Percentiles rank a stretch among this genome's conserved stretches.
phyloP scores from a whole-genome alignment of 2,888 invertebrate species.

The Caenorhabditis sinica region DNA sequence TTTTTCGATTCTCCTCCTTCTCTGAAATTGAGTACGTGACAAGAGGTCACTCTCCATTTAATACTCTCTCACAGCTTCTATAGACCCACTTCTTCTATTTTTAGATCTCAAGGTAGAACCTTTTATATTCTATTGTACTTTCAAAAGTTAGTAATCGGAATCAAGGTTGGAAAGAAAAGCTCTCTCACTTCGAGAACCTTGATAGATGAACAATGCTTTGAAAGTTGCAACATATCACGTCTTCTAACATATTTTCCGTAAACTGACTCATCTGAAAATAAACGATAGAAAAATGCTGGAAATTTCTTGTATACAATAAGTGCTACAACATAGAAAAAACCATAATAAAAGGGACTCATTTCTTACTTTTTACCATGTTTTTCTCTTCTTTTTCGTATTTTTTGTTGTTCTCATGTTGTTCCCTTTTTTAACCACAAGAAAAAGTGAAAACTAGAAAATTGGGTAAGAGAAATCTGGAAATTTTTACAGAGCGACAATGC shows the following conservation, averaged over 20 bases:
- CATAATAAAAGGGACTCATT: constrained; percentile 41
- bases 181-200: no score
- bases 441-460: constrained; percentile 22
- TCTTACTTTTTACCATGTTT: constrained; percentile 45
- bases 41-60: constrained; percentile 52
- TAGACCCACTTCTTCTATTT: neutral
- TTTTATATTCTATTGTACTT: neutral
- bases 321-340: neutral
- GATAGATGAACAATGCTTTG: no score
- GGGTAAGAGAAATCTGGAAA: constrained; percentile 36
- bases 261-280: constrained; percentile 21
- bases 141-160: neutral
- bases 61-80: constrained; percentile 12
- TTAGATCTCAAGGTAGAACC: constrained; percentile 1
- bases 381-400: constrained; percentile 17
- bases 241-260: constrained; percentile 13
- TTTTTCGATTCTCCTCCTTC: constrained; percentile 18
- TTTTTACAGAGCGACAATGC: constrained; percentile 45
- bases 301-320: constrained; percentile 23
- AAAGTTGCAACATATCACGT: neutral
- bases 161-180: neutral
- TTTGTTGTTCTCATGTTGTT: constrained; percentile 7
- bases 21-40: constrained; percentile 63
- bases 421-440: neutral
- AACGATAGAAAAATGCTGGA: neutral